Percentiles rank a stretch among this genome's conserved stretches.
These are phyloP conservation scores for Oreochromis spilurus DNA, from an alignment of 2,113 vertebrate genomes.

Conservation along the genomic window DNA sequence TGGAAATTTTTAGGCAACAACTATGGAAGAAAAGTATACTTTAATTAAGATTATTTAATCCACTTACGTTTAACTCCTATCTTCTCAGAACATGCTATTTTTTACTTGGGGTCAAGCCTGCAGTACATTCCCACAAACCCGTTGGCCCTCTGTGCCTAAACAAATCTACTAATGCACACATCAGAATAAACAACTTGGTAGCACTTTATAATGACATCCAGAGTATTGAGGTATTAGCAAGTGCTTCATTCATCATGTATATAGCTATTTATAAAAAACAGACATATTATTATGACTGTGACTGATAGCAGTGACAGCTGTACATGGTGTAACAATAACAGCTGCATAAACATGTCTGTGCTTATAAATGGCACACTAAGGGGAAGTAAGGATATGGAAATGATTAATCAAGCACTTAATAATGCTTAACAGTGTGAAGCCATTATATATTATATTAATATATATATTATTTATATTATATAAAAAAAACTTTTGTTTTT, in stretches of 20 bases:
- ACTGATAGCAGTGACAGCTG: background rate
- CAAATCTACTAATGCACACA: background rate
- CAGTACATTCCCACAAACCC: background rate
- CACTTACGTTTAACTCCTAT: background rate
- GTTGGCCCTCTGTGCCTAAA: background rate
- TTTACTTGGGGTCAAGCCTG: background rate
- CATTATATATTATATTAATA: background rate
- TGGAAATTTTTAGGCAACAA: background rate
- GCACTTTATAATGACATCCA: background rate
- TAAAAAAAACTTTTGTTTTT: background rate
- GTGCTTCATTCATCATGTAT: background rate
- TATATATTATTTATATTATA: background rate
- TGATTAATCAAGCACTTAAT: background rate
- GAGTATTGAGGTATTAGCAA: background rate
- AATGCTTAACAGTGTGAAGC: background rate
- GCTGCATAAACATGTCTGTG: background rate
- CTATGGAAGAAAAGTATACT: background rate
- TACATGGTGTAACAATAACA: background rate
- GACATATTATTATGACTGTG: background rate
- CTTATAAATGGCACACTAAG: background rate
- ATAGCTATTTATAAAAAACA: background rate
- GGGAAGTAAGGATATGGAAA: background rate
- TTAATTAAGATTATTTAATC: background rate
- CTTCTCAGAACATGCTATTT: background rate
- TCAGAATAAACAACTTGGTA: background rate